Percentiles rank a stretch among this genome's conserved stretches.
Evolutionary conservation across 2,797 vertebrate genomes (phyloP).

Genomic region (Siniperca scherzeri): DNA sequence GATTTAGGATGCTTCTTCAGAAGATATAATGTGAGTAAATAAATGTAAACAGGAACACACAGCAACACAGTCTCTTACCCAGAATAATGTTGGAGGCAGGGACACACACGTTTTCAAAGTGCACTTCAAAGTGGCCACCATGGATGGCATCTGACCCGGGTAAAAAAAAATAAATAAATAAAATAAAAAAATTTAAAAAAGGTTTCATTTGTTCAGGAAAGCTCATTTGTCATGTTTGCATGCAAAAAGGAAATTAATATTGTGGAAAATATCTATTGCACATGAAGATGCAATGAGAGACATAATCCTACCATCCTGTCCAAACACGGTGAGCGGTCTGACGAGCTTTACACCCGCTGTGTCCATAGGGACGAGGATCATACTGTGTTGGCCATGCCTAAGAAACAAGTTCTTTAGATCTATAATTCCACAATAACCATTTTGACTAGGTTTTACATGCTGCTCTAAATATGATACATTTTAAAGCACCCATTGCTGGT

Average conservation of each 20-base stretch:
- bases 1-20: background rate
- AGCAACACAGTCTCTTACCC: conserved; percentile 82
- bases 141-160: conserved; percentile 89
- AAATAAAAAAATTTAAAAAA: background rate
- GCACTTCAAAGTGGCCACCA: conserved; percentile 95
- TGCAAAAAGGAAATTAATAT: background rate
- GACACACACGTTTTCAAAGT: conserved; percentile 91
- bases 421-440: background rate
- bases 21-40: background rate
- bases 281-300: background rate
- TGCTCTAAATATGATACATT: background rate
- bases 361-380: conserved; percentile 93
- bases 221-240: background rate
- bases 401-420: conserved; percentile 28
- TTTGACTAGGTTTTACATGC: background rate
- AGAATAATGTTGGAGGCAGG: conserved; percentile 91
- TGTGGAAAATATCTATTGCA: background rate
- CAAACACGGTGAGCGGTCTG: conserved; percentile 92
- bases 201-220: background rate
- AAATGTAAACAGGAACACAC: background rate
- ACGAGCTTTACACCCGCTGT: conserved; percentile 89
- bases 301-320: conserved; percentile 87
- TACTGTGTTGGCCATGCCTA: conserved; percentile 92
- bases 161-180: no score
- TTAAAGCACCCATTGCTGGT: background rate